phyloP scores from a whole-genome alignment of 2,113 vertebrate species.

The Brachyhypopomus occidentalis region DNA sequence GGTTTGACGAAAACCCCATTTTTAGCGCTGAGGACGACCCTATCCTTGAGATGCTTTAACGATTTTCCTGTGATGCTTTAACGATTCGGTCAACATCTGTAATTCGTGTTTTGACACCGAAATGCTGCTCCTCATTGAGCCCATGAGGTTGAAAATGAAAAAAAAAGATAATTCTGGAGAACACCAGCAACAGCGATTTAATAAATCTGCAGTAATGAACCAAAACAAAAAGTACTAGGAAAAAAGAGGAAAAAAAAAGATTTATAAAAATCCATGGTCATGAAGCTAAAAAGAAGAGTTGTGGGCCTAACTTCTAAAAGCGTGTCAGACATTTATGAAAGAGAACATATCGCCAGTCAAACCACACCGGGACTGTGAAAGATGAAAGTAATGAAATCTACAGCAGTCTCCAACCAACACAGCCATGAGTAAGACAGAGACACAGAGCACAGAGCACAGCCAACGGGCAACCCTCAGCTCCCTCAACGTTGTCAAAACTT shows the following conservation, averaged over 20 bases:
- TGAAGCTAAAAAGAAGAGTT: constrained; percentile 19
- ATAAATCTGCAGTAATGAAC: constrained; percentile 26
- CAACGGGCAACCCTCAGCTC: constrained; percentile 54
- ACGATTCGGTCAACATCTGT: neutral
- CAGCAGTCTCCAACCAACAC: constrained; percentile 12
- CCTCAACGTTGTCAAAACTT: neutral
- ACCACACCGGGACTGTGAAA: constrained; percentile 34
- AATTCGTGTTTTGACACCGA: constrained; percentile 2
- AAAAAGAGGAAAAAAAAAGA: constrained; percentile 55
- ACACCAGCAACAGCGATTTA: neutral
- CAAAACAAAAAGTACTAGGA: too few relatives aligned
- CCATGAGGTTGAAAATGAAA: constrained; percentile 23
- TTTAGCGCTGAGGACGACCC: neutral
- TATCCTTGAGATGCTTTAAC: neutral
- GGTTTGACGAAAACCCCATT: neutral
- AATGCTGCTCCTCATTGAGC: constrained; percentile 36
- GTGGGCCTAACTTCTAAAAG: constrained; percentile 13
- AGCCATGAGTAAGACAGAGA: constrained; percentile 23
- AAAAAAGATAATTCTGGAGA: constrained; percentile 15
- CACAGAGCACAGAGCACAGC: constrained; percentile 17
- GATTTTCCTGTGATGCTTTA: neutral
- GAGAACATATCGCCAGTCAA: constrained; percentile 38
- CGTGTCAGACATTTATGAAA: neutral
- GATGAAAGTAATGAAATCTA: constrained; percentile 11
- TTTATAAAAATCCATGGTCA: constrained; percentile 63